Percentiles rank a stretch among this genome's conserved stretches.
Evolutionary conservation across 2,113 vertebrate species (phyloP).

Genomic region (Ceyx cyanopectus): DNA sequence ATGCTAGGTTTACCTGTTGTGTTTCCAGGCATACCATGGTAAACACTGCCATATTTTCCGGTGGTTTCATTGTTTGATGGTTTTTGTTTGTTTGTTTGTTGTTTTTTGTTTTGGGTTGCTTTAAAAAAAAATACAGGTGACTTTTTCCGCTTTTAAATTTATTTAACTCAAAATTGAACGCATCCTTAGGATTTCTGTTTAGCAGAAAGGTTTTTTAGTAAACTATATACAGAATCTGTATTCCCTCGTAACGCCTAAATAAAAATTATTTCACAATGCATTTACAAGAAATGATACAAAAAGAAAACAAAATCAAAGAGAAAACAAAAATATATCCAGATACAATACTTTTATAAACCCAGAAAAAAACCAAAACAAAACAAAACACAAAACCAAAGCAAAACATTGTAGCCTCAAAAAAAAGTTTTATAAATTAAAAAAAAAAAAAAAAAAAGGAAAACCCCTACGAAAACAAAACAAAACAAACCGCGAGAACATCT

Average conservation of each 20-base stretch:
- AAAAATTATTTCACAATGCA: conserved; percentile 91
- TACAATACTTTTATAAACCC: conserved; percentile 88
- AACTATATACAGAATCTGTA: conserved; percentile 92
- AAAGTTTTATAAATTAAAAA: conserved; percentile 75
- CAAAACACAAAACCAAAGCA: background rate
- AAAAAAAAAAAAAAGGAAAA: background rate
- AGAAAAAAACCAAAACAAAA: background rate
- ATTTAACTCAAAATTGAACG: conserved; percentile 88
- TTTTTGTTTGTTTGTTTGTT: background rate
- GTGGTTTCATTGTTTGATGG: background rate
- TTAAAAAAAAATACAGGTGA: background rate
- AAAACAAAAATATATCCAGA: conserved; percentile 66
- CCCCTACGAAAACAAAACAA: background rate
- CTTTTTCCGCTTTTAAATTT: conserved; percentile 82
- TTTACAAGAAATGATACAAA: conserved; percentile 96
- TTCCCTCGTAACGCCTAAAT: conserved; percentile 84
- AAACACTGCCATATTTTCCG: background rate
- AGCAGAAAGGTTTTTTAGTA: conserved; percentile 89
- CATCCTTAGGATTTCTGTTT: conserved; percentile 80
- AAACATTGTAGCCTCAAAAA: conserved; percentile 52
- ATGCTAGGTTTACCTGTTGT: background rate
- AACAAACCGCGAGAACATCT: background rate
- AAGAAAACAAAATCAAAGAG: conserved; percentile 84
- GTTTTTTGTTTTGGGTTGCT: background rate
- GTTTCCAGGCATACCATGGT: conserved; percentile 2